These are phyloP conservation scores for Mesocentrotus franciscanus DNA, from an alignment of 53 echinoderm and acorn worm species.

Conservation along the genomic window DNA sequence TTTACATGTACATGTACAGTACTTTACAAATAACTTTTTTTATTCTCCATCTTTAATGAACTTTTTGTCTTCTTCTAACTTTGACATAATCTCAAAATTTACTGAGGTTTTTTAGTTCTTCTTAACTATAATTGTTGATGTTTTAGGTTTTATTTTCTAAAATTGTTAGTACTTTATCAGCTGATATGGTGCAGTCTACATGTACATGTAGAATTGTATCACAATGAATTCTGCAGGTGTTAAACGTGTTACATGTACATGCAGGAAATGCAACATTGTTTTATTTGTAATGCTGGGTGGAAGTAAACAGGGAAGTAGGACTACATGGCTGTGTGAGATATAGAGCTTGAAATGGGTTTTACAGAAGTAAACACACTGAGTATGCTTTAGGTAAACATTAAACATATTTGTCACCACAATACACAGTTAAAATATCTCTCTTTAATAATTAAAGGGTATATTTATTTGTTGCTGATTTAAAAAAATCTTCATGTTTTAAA, in stretches of 20 bases:
- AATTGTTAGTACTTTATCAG: too few species aligned
- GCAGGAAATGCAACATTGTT: not conserved
- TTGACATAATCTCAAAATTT: too few species aligned
- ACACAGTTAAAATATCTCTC: not conserved
- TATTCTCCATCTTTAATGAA: too few species aligned
- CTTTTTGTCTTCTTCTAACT: too few species aligned
- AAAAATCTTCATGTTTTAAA: not conserved
- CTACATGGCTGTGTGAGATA: not conserved
- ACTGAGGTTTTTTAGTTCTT: too few species aligned
- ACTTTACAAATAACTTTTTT: too few species aligned
- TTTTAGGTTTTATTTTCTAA: too few species aligned
- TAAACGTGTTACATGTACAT: too few species aligned
- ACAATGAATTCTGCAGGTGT: not conserved
- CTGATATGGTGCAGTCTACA: too few species aligned
- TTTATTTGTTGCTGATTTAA: too few species aligned
- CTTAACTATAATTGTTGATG: too few species aligned
- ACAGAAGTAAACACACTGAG: not conserved
- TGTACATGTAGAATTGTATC: not conserved
- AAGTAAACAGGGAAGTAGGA: constrained; percentile 4
- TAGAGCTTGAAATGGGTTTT: not conserved
- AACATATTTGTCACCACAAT: not conserved
- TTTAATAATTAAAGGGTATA: not conserved
- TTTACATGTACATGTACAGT: too few species aligned
- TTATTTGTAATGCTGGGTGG: not conserved
- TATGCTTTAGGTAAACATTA: not conserved